These are phyloP conservation scores for Drosophila mimica DNA, from an alignment of 2,888 invertebrate genomes.

Conservation along the genomic window DNA sequence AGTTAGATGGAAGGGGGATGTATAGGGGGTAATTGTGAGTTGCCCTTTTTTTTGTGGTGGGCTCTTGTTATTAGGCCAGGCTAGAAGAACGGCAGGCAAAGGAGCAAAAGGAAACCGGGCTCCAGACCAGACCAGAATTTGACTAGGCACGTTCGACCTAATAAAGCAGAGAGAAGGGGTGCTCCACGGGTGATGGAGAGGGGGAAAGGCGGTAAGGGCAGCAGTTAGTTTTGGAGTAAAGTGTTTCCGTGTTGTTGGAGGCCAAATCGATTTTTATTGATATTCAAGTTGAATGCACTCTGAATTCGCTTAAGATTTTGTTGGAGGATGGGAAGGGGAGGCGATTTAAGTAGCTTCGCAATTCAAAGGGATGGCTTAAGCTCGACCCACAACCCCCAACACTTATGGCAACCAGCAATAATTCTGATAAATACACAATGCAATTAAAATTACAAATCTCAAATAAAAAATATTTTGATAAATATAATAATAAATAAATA, in stretches of 20 bases:
- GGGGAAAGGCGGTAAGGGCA: background rate
- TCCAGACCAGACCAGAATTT: constrained; percentile 45
- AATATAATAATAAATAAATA: background rate
- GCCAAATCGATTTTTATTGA: constrained; percentile 75
- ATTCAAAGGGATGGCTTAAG: constrained; percentile 42
- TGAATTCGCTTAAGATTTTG: constrained; percentile 46
- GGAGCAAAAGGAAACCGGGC: constrained; percentile 46
- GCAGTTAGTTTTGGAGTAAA: constrained; percentile 31
- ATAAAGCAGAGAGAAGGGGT: constrained; percentile 49
- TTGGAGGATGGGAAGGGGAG: background rate
- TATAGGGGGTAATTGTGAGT: background rate
- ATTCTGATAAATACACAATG: constrained; percentile 7
- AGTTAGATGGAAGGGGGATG: background rate
- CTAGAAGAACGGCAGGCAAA: constrained; percentile 6
- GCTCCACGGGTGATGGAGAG: background rate
- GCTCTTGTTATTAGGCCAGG: constrained; percentile 56
- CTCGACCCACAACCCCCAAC: background rate
- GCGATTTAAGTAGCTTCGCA: background rate
- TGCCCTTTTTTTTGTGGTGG: constrained; percentile 45
- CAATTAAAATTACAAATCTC: background rate
- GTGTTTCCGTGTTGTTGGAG: constrained; percentile 61
- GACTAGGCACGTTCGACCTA: constrained; percentile 78
- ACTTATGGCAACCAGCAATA: constrained; percentile 25
- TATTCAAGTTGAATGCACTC: constrained; percentile 74
- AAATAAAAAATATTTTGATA: background rate